Evolutionary conservation across 1,140 invertebrate genomes (phyloP).

Genomic region (Heliconius melpomene): DNA sequence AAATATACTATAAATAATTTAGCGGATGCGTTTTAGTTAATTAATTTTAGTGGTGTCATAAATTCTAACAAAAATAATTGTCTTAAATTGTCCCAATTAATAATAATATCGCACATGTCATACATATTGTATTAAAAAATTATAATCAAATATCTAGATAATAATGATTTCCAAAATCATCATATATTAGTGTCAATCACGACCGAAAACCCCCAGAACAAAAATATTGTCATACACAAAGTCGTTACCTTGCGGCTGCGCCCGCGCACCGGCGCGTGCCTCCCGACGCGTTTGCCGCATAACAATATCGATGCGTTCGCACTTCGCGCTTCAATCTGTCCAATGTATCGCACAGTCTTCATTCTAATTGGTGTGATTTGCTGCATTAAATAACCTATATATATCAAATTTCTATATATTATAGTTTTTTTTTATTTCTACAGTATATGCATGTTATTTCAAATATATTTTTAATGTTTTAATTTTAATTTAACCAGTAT

Average conservation of each 20-base stretch:
- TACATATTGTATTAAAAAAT: not conserved
- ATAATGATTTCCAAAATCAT: not conserved
- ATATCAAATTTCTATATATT: not conserved
- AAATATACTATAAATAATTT: no score
- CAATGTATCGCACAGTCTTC: not conserved
- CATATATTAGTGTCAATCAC: conserved; percentile 22
- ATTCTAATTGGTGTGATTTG: conserved; percentile 1
- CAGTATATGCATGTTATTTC: not conserved
- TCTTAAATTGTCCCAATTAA: no score
- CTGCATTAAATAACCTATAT: not conserved
- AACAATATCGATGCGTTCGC: conserved; percentile 57
- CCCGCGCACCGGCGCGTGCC: conserved; percentile 53
- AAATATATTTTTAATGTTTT: not conserved
- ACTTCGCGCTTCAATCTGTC: conserved; percentile 26
- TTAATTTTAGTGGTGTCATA: no score
- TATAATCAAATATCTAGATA: not conserved
- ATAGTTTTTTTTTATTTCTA: not conserved
- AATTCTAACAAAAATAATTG: no score
- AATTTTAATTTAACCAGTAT: not conserved
- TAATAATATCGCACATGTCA: no score
- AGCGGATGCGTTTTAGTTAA: no score
- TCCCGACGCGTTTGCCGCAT: conserved; percentile 52
- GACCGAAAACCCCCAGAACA: conserved; percentile 28
- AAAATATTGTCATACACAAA: conserved; percentile 28
- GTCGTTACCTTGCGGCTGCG: conserved; percentile 19